Evolutionary conservation across 2,888 invertebrate genomes (phyloP).

Genomic region (Acronicta leporina): DNA sequence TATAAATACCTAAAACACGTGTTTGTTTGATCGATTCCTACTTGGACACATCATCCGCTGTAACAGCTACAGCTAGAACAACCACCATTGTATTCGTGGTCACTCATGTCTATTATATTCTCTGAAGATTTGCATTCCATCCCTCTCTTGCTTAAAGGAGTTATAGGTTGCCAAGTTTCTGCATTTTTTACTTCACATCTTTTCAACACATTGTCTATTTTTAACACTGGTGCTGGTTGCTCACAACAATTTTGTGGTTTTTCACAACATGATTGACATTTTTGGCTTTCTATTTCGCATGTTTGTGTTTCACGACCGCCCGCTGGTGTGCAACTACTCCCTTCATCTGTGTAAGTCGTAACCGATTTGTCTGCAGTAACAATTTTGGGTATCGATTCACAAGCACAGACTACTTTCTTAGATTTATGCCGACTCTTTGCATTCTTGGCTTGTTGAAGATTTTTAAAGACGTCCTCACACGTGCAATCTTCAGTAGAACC

Average conservation of each 20-base stretch:
- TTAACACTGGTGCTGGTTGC: slow-evolving; percentile 1
- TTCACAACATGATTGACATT: not conserved
- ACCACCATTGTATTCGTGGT: slow-evolving; percentile 27
- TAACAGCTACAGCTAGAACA: slow-evolving; percentile 46
- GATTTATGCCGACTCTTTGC: slow-evolving; percentile 16
- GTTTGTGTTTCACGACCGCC: slow-evolving; percentile 59
- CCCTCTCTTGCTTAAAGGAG: slow-evolving; percentile 20
- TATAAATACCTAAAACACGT: slow-evolving; percentile 79
- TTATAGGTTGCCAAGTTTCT: slow-evolving; percentile 39
- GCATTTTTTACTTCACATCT: slow-evolving; percentile 12
- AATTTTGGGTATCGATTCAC: slow-evolving; percentile 32
- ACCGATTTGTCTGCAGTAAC: slow-evolving; percentile 60
- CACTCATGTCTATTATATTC: slow-evolving; percentile 17
- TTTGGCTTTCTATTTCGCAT: not conserved
- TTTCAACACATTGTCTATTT: not conserved
- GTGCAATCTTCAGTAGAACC: slow-evolving; percentile 6
- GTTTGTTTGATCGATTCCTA: slow-evolving; percentile 62
- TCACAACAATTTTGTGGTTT: slow-evolving; percentile 5
- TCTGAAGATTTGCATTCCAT: slow-evolving; percentile 26
- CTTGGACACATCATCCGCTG: slow-evolving; percentile 34
- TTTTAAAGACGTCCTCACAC: slow-evolving; percentile 19
- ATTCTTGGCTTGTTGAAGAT: slow-evolving; percentile 16
- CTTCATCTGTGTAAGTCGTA: slow-evolving; percentile 64
- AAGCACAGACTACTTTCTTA: slow-evolving; percentile 44
- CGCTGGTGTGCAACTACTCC: slow-evolving; percentile 45